A percentile compares a stretch with the other conserved stretches of the same genome.
Evolutionary conservation across 2,888 invertebrate species (phyloP).

Genomic region (Ormia ochracea): DNA sequence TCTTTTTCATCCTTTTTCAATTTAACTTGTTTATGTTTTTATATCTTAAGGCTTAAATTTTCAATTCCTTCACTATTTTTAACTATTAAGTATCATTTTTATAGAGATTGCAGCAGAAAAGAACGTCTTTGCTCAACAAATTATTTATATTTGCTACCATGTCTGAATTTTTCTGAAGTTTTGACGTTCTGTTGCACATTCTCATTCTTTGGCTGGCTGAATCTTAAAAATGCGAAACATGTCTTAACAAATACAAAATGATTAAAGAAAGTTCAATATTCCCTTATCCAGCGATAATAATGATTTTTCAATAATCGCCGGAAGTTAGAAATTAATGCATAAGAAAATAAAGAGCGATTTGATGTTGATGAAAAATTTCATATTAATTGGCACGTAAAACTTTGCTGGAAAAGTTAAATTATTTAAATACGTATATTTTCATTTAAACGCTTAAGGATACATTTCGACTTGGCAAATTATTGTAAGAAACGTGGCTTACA

Average conservation of each 20-base stretch:
- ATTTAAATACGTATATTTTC: not conserved
- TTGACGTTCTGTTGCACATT: not conserved
- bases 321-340: constrained; percentile 49
- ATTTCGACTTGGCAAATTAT: not conserved
- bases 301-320: constrained; percentile 49
- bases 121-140: not conserved
- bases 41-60: constrained; percentile 32
- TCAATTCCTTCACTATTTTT: not conserved
- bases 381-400: not conserved
- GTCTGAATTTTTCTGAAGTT: not conserved
- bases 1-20: not conserved
- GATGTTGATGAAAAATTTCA: not conserved
- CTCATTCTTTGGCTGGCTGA: not conserved
- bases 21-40: constrained; percentile 8
- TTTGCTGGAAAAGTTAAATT: not conserved
- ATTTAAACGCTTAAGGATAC: not conserved
- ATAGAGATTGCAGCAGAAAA: not conserved
- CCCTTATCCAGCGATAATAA: constrained; percentile 16
- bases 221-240: constrained; percentile 44
- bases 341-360: not conserved
- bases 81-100: constrained; percentile 47
- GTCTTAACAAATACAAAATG: not conserved
- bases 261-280: not conserved
- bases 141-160: not conserved
- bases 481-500: not conserved